Evolutionary conservation across 2,797 vertebrate genomes (phyloP).

Genomic region (Anableps anableps): DNA sequence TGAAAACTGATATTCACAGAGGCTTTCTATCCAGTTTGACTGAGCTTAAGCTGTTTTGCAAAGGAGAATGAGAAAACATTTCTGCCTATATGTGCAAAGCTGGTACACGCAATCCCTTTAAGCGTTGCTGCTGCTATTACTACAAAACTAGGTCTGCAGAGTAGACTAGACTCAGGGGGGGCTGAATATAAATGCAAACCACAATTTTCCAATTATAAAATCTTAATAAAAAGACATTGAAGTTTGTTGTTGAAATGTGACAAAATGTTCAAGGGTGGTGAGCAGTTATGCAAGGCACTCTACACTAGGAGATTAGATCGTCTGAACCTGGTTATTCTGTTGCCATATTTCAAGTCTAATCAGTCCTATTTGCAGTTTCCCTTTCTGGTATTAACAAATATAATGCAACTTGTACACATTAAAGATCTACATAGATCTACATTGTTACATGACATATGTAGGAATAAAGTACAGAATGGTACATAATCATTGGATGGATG

Average conservation of each 20-base stretch:
- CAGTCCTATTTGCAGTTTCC: neutral
- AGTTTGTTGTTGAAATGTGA: neutral
- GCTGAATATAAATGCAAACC: neutral
- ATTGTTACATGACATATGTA: too few species aligned
- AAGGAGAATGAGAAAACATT: neutral
- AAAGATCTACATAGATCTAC: neutral
- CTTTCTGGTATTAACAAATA: neutral
- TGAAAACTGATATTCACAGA: neutral
- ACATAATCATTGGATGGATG: too few species aligned
- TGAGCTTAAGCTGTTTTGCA: conserved; percentile 1
- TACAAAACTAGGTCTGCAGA: neutral
- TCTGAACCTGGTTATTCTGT: neutral
- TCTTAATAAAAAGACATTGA: neutral
- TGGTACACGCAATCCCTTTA: neutral
- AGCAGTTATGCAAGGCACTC: neutral
- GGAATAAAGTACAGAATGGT: too few species aligned
- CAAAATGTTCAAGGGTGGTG: neutral
- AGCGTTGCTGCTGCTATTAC: neutral
- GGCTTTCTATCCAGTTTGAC: neutral
- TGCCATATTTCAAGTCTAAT: neutral
- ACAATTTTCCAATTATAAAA: neutral
- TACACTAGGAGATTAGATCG: neutral
- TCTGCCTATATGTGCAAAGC: neutral
- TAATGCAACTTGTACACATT: neutral
- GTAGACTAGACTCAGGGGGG: neutral